Evolutionary conservation across 2,113 vertebrate species (phyloP).

Genomic region (Rhinogobius similis): DNA sequence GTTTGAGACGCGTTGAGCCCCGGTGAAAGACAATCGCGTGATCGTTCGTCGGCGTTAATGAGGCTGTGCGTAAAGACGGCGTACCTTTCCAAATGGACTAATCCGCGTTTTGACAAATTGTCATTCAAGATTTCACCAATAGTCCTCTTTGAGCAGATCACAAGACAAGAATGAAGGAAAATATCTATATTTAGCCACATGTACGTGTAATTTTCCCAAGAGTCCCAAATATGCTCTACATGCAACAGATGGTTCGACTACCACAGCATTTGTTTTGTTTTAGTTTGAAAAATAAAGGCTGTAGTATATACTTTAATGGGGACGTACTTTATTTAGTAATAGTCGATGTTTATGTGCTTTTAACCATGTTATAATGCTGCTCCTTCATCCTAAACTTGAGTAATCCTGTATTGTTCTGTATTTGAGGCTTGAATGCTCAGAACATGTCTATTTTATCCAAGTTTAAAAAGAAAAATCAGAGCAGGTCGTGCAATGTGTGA

Average conservation of each 20-base stretch:
- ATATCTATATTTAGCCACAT: neutral
- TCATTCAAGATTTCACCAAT: constrained; percentile 71
- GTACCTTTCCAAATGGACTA: constrained; percentile 76
- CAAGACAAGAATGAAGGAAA: neutral
- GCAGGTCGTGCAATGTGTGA: too few species aligned
- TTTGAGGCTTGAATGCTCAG: too few species aligned
- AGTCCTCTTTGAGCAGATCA: constrained; percentile 24
- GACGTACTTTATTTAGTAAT: neutral
- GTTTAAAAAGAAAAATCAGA: too few species aligned
- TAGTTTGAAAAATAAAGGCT: neutral
- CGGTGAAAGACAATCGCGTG: neutral
- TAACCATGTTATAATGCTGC: neutral
- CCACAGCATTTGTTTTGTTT: neutral
- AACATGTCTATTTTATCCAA: too few species aligned
- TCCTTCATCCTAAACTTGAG: neutral
- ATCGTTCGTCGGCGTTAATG: neutral
- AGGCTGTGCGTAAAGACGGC: constrained; percentile 13
- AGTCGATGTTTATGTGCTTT: neutral
- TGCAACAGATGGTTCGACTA: constrained; percentile 78
- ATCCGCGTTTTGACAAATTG: constrained; percentile 75
- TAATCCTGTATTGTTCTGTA: too few species aligned
- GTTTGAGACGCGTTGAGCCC: neutral
- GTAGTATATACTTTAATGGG: too few species aligned
- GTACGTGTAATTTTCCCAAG: neutral
- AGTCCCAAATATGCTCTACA: constrained; percentile 16